phyloP scores from a whole-genome alignment of 2,113 vertebrate species.

The Eira barbara region DNA sequence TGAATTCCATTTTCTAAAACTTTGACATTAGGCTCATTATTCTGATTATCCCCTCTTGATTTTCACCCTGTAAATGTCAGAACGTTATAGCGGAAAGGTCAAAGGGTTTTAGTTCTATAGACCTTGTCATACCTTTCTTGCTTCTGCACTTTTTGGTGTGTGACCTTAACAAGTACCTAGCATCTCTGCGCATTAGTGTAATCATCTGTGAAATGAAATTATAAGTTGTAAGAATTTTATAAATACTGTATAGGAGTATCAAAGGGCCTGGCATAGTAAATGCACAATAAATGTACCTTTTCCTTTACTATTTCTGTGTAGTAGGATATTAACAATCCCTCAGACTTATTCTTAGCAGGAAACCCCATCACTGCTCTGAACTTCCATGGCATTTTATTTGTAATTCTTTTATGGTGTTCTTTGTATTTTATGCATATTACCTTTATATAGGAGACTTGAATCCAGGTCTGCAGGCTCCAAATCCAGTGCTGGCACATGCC shows the following conservation, averaged over 20 bases:
- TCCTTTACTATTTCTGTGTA: neutral
- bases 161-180: neutral
- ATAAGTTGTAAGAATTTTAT: neutral
- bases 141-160: neutral
- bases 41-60: neutral
- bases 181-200: neutral
- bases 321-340: neutral
- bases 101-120: neutral
- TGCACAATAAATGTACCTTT: conserved; percentile 6
- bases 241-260: neutral
- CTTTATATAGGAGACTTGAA: neutral
- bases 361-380: neutral
- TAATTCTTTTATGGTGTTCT: neutral
- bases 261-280: neutral
- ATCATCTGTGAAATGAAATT: neutral
- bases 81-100: neutral
- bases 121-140: neutral
- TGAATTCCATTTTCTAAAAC: neutral
- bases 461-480: conserved; percentile 1
- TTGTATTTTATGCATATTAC: neutral
- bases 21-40: neutral
- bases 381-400: conserved; percentile 17
- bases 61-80: neutral
- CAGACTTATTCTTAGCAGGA: neutral
- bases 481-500: neutral